Conservation (phyloP, 64 coral and sea anemone genomes). For the Porites lutea region DNA sequence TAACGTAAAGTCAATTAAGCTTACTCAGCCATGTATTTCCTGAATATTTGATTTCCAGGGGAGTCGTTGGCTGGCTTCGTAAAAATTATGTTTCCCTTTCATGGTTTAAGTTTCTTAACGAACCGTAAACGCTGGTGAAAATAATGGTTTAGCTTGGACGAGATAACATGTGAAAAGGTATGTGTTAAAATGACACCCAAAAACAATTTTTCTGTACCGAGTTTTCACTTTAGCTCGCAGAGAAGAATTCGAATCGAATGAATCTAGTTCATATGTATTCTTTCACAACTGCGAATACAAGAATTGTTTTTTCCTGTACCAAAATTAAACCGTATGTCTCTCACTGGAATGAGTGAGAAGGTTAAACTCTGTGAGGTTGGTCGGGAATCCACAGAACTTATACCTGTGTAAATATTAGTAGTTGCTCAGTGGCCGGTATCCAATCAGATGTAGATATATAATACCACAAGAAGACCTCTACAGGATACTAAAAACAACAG, state of each 20-base stretch:
- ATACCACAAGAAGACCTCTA: background rate
- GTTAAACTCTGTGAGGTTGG: too few species aligned
- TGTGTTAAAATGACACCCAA: background rate
- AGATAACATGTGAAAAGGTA: conserved; percentile 2
- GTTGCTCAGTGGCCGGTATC: conserved; percentile 21
- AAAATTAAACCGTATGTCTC: too few species aligned
- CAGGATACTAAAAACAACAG: background rate
- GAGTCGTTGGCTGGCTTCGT: conserved; percentile 1
- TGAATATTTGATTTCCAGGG: conserved; percentile 53
- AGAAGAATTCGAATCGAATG: background rate
- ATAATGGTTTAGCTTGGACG: background rate
- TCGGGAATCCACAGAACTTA: background rate
- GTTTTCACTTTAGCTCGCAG: conserved; percentile 6
- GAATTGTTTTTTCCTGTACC: too few species aligned
- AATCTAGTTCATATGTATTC: too few species aligned
- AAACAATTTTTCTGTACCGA: conserved; percentile 8
- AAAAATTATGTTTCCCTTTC: background rate
- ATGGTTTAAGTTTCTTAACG: background rate
- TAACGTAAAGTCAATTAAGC: conserved; percentile 20
- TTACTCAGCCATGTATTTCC: background rate
- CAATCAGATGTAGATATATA: background rate
- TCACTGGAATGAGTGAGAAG: too few species aligned
- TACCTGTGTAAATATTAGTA: conserved; percentile 2
- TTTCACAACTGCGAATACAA: too few species aligned
- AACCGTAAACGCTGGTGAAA: background rate